Evolutionary conservation across 2,888 invertebrate species (phyloP), one percentile per base, ranked within the genome.

Genomic region (Clostera curtula): DNA sequence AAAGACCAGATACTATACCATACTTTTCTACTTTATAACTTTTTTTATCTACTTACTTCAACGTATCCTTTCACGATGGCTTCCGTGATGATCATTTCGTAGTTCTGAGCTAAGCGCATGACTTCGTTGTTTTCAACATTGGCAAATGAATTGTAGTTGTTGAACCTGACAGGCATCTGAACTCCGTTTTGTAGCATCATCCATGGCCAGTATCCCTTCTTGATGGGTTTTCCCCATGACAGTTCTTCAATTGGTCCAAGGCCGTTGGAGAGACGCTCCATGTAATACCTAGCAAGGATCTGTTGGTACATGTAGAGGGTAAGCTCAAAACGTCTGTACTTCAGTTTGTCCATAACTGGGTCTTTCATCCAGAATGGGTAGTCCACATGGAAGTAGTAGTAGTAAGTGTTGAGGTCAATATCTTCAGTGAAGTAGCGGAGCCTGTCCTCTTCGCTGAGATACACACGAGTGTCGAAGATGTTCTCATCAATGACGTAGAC

Each of bases 401-500:
- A 88, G 60, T 86, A 89, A 3, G 83, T 71, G 64, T 88, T 89
- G 5, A 89, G 71, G 31, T 86, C 89, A 43, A 89, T 84, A 48
- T 90, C 90, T 59, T 90, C 89, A 7, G 87, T 87, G 64, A 89
- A 89, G 61, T 89, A 89, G 33, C 87, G 83, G 11, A 90, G 68
- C 25, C 66, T 82, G 54, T 86, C 86, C 43, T 89, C 88, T 1
- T 74, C 68, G 45, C 84, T 84, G 20, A 85, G 65, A 40, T 76
- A 71, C 8, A 67, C 85, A 49, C 86, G 85, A 56, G 48, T 71
- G 57, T 85, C 89, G 31, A 86, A 88, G 49, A 90, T 85, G 64
- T 92, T 92, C 17, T 89, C 87, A 32, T 88, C 86, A 33, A 92
- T 87, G 8, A 88, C 85, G 49, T 87, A 86, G 3, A 85, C 70